phyloP scores from a whole-genome alignment of 2,888 invertebrate species.

The Dicroscelio sp. region DNA sequence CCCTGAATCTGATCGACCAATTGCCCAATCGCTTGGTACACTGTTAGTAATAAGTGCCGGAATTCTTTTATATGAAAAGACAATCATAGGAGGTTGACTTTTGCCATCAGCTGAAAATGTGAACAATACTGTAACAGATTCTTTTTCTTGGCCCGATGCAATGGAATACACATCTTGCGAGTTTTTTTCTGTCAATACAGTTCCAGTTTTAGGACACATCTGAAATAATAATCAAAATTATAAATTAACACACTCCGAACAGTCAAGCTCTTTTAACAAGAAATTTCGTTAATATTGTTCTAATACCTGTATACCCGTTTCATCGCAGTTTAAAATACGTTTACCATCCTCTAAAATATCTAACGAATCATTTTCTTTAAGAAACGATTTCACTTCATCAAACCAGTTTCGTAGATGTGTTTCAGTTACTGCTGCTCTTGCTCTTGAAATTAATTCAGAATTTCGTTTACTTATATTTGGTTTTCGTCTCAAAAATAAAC shows the following conservation, averaged over 20 bases:
- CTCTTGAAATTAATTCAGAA: conserved; percentile 82
- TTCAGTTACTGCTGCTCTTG: conserved; percentile 84
- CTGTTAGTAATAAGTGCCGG: conserved; percentile 72
- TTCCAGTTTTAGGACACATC: conserved; percentile 78
- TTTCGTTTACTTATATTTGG: conserved; percentile 83
- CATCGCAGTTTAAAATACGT: conserved; percentile 83
- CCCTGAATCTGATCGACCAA: conserved; percentile 87
- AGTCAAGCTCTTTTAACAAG: no score
- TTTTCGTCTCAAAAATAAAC: conserved; percentile 84
- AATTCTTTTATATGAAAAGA: conserved; percentile 60
- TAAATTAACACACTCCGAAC: no score
- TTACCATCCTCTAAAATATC: conserved; percentile 71
- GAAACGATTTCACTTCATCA: conserved; percentile 74
- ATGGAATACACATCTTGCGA: conserved; percentile 81
- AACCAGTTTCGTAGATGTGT: conserved; percentile 84
- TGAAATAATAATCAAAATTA: conserved; percentile 26
- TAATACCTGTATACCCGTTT: conserved; percentile 75
- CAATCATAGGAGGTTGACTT: conserved; percentile 76
- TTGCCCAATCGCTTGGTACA: conserved; percentile 83
- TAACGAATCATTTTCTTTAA: conserved; percentile 75
- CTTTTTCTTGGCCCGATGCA: conserved; percentile 80
- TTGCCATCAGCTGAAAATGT: conserved; percentile 85
- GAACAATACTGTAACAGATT: conserved; percentile 81
- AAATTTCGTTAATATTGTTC: no score
- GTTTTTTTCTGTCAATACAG: conserved; percentile 74